Evolutionary conservation across 1,140 invertebrate species (phyloP), one percentile per base, ranked within the genome.

Genomic region (Agrypnia vestita): DNA sequence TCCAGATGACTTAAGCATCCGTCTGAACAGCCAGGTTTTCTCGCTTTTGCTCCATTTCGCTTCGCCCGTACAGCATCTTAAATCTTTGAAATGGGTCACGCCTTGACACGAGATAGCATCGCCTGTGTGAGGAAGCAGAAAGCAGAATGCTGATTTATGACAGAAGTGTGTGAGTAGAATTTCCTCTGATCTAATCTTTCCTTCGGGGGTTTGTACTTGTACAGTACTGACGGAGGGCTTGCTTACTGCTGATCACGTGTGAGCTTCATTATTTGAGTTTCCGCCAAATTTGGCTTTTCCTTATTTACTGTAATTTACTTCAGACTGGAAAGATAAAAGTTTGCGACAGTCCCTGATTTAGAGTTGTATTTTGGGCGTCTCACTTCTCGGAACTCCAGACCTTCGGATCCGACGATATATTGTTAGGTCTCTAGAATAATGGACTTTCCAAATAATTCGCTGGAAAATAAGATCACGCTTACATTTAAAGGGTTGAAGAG

Each of bases 341-440:
- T 59, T 59, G 55, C 15, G 55, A 59, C 55, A 59, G 55, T 59
- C 15, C 17, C 55, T 59, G 55, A 59, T 59, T 59, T 59, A 59
- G 7, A 59, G 55, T 59, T 59, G 55, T 59, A 9, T 59, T 59
- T 59, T 59, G 15, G 55, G 55, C 21, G 15, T 15, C 55, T 59
- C 55, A 59, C 55, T 59, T 17, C 15, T 21, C 55, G 21, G 55
- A 21, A 17, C 15, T 59, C 21, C n/a, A 17, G 55, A 59, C 55
- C 55, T 59, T 59, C 55, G 17, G 55, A 19, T 21, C 21, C 25
- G 25, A 35, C 25, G 6, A 35, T 35, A 35, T 35, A 35, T 35
- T 35, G 1, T 35, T 3, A 35, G 25, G 25, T 35, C 13, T 59
- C 55, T 21, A 21, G 15, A 19, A 59, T 59, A 59, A 59, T 35